Evolutionary conservation across 2,797 vertebrate species (phyloP).

Genomic region (Brachymystax lenok): DNA sequence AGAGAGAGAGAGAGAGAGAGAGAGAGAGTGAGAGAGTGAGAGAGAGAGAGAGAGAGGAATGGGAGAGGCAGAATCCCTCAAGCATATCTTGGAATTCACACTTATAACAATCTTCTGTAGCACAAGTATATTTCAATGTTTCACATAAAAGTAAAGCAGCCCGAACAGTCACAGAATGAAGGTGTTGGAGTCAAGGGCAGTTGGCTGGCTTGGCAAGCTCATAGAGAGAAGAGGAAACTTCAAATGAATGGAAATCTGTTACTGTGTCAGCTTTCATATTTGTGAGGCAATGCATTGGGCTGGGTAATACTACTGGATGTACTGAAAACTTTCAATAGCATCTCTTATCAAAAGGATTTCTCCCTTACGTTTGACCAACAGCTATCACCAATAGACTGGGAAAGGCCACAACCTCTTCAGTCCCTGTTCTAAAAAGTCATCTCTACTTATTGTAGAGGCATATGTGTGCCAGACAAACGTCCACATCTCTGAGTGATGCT

Average conservation of each 20-base stretch:
- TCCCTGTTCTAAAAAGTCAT: background rate
- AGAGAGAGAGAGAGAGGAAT: background rate
- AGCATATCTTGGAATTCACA: background rate
- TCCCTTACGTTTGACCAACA: background rate
- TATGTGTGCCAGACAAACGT: background rate
- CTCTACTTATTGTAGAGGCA: no score
- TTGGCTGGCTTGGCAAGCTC: conserved; percentile 1
- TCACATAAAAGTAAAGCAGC: background rate
- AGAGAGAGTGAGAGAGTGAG: background rate
- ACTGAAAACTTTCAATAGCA: background rate
- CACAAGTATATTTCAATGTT: conserved; percentile 11
- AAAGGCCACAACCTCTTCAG: background rate
- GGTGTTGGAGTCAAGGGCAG: background rate
- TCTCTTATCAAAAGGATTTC: background rate
- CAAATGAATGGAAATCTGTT: background rate
- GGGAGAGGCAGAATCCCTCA: background rate
- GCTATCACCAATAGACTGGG: background rate
- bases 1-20: background rate
- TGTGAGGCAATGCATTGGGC: background rate
- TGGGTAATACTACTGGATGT: background rate
- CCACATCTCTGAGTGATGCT: background rate
- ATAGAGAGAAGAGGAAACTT: background rate
- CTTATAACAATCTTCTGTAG: conserved; percentile 13
- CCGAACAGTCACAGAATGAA: background rate
- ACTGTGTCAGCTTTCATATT: conserved; percentile 3